Conservation (phyloP, 2,888 invertebrate genomes). For the Palloptera scutellata region DNA sequence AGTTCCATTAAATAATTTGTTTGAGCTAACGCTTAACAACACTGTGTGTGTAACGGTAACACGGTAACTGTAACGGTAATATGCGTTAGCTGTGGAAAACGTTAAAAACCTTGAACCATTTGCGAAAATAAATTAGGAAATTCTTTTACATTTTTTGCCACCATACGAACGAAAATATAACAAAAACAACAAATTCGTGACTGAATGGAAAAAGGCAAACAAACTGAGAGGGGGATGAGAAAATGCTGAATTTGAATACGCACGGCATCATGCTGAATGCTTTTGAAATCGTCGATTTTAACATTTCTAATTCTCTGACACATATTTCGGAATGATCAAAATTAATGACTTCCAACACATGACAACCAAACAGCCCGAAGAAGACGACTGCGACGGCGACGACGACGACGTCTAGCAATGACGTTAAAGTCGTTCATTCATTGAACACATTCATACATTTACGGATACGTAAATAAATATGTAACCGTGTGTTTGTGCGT, state of each 20-base stretch:
- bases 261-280: background rate
- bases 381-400: background rate
- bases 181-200: background rate
- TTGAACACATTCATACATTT: background rate
- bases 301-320: conserved; percentile 46
- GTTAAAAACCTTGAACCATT: conserved; percentile 59
- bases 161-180: background rate
- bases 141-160: conserved; percentile 49
- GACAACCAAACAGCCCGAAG: conserved; percentile 7
- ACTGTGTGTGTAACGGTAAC: background rate
- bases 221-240: background rate
- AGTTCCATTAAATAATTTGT: conserved; percentile 53
- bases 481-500: background rate
- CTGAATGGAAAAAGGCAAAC: background rate
- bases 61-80: conserved; percentile 16
- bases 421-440: conserved; percentile 6
- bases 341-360: conserved; percentile 55
- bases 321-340: conserved; percentile 55
- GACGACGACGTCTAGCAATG: background rate
- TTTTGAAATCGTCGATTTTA: conserved; percentile 5
- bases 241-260: background rate
- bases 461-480: background rate
- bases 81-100: conserved; percentile 24
- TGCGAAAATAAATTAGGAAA: conserved; percentile 63
- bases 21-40: conserved; percentile 29